Conservation (phyloP, 2,113 vertebrate species). For the Cairina moschata region DNA sequence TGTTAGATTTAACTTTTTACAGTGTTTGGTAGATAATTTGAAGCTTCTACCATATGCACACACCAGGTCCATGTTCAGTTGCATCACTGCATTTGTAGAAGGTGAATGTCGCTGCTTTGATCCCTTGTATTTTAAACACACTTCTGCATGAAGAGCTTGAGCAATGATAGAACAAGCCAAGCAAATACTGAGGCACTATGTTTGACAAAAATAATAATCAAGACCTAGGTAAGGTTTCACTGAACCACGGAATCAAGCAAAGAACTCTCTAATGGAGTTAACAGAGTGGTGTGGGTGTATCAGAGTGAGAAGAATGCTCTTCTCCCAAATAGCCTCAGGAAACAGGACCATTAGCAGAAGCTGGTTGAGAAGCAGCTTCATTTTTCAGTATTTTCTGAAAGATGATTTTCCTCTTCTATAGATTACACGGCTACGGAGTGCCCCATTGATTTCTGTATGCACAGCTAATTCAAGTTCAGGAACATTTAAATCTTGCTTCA, state of each 20-base stretch:
- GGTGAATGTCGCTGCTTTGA: neutral
- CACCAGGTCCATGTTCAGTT: neutral
- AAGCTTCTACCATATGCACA: neutral
- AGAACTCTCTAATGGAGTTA: neutral
- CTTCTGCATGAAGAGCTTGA: fast-evolving
- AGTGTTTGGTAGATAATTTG: neutral
- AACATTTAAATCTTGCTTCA: neutral
- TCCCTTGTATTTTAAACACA: neutral
- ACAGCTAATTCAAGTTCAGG: neutral
- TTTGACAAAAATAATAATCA: neutral
- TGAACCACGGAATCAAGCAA: neutral
- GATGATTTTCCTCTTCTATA: neutral
- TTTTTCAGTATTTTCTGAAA: neutral
- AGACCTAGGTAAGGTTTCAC: neutral
- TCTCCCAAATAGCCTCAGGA: neutral
- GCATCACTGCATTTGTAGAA: neutral
- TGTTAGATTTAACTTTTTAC: neutral
- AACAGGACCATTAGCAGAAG: neutral
- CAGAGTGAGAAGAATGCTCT: fast-evolving
- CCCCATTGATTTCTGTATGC: fast-evolving
- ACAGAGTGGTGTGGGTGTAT: neutral
- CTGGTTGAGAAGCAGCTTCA: neutral
- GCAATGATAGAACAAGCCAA: neutral
- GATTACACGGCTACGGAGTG: neutral
- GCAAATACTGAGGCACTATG: neutral